Percentiles rank a stretch among this genome's conserved stretches.
Evolutionary conservation across 2,888 invertebrate genomes (phyloP).

Genomic region (Caenorhabditis sp.): DNA sequence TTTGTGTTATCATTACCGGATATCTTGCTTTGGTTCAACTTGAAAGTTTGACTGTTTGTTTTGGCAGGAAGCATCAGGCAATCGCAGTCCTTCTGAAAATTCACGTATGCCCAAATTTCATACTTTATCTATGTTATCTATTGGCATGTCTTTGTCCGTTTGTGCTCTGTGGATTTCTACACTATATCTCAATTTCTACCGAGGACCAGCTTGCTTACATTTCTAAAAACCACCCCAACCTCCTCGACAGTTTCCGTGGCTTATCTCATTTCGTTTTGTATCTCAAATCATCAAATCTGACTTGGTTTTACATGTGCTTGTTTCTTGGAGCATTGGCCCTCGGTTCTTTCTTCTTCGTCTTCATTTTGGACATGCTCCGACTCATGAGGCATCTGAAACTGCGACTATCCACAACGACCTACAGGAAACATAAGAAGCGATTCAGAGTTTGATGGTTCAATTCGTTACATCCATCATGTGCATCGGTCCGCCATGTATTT

Average conservation of each 20-base stretch:
- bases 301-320: neutral
- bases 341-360: neutral
- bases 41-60: neutral
- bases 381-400: slow-evolving; percentile 6
- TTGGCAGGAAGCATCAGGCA: slow-evolving; percentile 3
- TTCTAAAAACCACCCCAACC: neutral
- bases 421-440: slow-evolving; percentile 1
- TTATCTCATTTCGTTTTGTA: neutral
- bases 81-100: neutral
- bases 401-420: neutral
- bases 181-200: neutral
- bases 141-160: neutral
- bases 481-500: neutral
- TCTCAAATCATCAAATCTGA: neutral
- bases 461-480: neutral
- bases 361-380: neutral
- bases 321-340: neutral
- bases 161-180: neutral
- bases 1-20: neutral
- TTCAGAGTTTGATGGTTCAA: neutral
- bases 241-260: neutral
- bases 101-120: neutral
- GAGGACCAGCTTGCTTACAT: neutral
- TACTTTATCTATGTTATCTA: neutral
- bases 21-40: neutral